Evolutionary conservation across 2,113 vertebrate genomes (phyloP), one percentile per base, ranked within the genome.

Genomic region (Candoia aspera): DNA sequence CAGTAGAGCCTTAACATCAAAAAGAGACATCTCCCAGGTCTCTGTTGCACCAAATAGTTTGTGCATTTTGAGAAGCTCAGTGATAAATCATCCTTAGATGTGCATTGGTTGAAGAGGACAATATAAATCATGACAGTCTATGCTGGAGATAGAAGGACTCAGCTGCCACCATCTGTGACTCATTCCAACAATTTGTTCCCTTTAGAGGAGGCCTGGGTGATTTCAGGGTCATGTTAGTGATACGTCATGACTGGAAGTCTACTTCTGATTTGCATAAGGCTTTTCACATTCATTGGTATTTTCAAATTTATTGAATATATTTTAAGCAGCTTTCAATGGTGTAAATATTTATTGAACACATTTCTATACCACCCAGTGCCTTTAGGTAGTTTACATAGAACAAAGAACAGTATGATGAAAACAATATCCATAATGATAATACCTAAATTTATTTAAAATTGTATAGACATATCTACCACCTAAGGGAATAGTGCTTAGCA

Each of bases 91-190:
- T 64, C 59, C 49, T 33, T 73, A 89, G 60, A 58, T 10, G 5
- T 64, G 11, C 86, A 12, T 19, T 46, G 83, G 59, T 59, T 68
- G 59, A 88, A 90, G 91, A 94, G 64, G n/a, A 89, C n/a, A 11
- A 6, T 60, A 42, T 29, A 90, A 37, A 86, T 0, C 94, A 92
- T 79, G 59, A 84, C 68, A 55, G 46, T 49, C 0, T 0, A 26
- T 54, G 68, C 86, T 33, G 86, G 4, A 86, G 33, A 93, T 91
- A 73, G 60, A 91, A 91, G 84, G 90, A 91, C 90, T 87, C 33
- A 24, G 84, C n/a, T 24, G 90, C 84, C 23, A 73, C 60, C 23
- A 68, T 55, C 90, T 23, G 4, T 55, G 84, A 57, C 90, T 73
- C 13, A 33, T 19, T 87, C 84, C 42, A 68, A n/a, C 37, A 26